phyloP scores from a whole-genome alignment of 2,113 vertebrate species.

The Rhadina sibilatrix region DNA sequence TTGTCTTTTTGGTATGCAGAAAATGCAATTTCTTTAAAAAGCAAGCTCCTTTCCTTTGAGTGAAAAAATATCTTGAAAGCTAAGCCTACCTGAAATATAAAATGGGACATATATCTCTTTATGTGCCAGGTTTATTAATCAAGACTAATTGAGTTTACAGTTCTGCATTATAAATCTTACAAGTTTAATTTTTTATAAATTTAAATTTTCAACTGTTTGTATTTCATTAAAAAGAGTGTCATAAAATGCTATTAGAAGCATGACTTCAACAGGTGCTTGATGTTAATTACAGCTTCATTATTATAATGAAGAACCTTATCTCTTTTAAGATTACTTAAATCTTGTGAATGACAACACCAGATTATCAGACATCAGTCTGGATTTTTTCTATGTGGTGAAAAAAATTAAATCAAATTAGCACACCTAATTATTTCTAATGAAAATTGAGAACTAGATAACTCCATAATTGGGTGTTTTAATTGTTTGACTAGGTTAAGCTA shows the following conservation, averaged over 20 bases:
- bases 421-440: background rate
- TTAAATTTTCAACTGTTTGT: background rate
- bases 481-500: background rate
- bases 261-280: background rate
- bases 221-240: background rate
- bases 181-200: background rate
- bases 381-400: background rate
- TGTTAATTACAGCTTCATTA: background rate
- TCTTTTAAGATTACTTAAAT: background rate
- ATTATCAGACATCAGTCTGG: background rate
- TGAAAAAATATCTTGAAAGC: background rate
- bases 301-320: background rate
- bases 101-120: fast-evolving
- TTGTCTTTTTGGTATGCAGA: background rate
- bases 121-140: background rate
- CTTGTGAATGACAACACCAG: background rate
- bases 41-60: background rate
- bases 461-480: background rate
- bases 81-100: background rate
- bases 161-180: background rate
- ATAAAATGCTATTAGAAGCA: background rate
- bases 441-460: background rate
- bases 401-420: background rate
- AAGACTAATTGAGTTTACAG: background rate
- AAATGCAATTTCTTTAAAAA: background rate